Conservation (phyloP, 2,113 vertebrate species). For the Capra hircus region DNA sequence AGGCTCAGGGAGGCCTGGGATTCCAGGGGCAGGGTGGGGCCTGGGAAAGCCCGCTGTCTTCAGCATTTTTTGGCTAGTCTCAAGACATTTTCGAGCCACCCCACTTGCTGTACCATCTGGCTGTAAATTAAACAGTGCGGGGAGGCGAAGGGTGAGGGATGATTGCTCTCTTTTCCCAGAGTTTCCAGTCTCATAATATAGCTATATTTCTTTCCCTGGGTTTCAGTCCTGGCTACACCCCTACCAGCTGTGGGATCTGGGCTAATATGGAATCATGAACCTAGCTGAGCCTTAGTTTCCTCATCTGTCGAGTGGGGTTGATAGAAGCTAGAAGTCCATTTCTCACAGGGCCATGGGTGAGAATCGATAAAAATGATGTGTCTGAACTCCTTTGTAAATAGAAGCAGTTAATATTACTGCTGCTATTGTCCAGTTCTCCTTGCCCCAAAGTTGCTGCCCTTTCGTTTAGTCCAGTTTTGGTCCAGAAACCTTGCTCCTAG, state of each 20-base stretch:
- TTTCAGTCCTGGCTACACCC: neutral
- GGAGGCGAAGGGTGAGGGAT: neutral
- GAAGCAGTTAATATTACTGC: neutral
- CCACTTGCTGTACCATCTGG: neutral
- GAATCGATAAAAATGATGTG: accelerated
- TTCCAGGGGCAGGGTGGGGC: neutral
- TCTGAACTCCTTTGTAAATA: neutral
- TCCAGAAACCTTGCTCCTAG: neutral
- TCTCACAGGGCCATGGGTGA: neutral
- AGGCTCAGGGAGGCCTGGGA: neutral
- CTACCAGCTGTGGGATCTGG: neutral
- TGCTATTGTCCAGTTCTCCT: neutral
- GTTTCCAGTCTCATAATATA: neutral
- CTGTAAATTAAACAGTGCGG: neutral
- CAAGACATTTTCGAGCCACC: neutral
- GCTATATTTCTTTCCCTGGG: neutral
- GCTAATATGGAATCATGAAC: neutral
- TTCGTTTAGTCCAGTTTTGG: neutral
- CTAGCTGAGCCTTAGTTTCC: neutral
- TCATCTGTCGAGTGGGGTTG: too few relatives aligned
- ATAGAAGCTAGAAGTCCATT: accelerated
- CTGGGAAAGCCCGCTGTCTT: neutral
- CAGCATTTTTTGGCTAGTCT: neutral
- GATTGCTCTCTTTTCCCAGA: too few relatives aligned
- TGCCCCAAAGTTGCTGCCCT: neutral